A percentile compares a stretch with the other conserved stretches of the same genome.
Evolutionary conservation across 2,888 invertebrate genomes (phyloP).

Genomic region (Melinopterus prodromus): DNA sequence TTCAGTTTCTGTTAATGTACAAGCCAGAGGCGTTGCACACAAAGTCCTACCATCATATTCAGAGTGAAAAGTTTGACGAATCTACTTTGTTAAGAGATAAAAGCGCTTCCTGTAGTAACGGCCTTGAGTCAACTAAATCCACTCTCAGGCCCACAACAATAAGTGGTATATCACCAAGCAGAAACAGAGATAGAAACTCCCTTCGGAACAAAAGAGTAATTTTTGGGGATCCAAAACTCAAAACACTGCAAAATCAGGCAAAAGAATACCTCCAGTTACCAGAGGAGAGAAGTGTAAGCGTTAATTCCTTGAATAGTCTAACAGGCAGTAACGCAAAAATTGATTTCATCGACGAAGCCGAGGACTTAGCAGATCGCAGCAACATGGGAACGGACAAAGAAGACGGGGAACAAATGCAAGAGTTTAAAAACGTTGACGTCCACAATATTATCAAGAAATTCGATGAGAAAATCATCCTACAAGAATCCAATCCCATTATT

Average conservation of each 20-base stretch:
- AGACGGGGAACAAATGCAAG: slow-evolving; percentile 32
- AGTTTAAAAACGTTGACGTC: slow-evolving; percentile 56
- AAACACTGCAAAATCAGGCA: slow-evolving; percentile 19
- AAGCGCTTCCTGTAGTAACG: slow-evolving; percentile 80
- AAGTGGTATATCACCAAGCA: slow-evolving; percentile 51
- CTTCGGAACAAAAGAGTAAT: slow-evolving; percentile 55
- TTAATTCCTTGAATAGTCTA: slow-evolving; percentile 56
- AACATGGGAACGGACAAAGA: slow-evolving; percentile 51
- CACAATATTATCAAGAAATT: slow-evolving; percentile 59
- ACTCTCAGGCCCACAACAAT: slow-evolving; percentile 73
- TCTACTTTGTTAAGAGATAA: slow-evolving; percentile 74
- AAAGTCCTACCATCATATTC: slow-evolving; percentile 49
- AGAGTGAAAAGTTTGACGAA: slow-evolving; percentile 57
- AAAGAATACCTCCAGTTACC: slow-evolving; percentile 45
- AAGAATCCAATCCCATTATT: slow-evolving; percentile 30
- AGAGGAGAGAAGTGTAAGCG: slow-evolving; percentile 57
- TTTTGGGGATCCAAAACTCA: slow-evolving; percentile 50
- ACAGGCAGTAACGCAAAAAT: slow-evolving; percentile 54
- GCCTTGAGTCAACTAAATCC: slow-evolving; percentile 74
- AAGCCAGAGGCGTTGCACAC: slow-evolving; percentile 42
- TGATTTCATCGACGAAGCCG: slow-evolving; percentile 56
- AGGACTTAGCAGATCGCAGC: slow-evolving; percentile 55
- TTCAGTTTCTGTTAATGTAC: slow-evolving; percentile 37
- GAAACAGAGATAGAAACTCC: slow-evolving; percentile 36
- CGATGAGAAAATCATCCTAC: slow-evolving; percentile 48